Conservation (phyloP, 2,797 vertebrate species). For the Macropus fuliginosus region DNA sequence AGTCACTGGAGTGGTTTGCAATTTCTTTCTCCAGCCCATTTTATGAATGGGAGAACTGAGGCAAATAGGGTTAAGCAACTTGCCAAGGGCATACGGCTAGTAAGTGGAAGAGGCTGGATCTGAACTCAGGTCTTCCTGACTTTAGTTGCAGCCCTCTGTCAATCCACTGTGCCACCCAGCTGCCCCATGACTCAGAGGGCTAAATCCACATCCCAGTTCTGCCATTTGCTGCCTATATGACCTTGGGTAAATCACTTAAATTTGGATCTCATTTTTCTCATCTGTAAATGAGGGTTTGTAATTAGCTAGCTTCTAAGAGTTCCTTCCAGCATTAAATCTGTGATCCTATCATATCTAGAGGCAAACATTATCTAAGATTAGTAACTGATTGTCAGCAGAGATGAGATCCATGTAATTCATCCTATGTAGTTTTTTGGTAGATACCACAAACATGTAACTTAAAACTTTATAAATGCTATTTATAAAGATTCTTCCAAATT, state of each 20-base stretch:
- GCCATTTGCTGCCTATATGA: neutral
- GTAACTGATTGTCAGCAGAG: neutral
- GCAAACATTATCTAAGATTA: neutral
- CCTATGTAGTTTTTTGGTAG: neutral
- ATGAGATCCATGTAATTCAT: neutral
- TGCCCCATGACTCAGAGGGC: neutral
- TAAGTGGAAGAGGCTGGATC: neutral
- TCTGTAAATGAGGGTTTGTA: neutral
- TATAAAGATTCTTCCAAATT: neutral
- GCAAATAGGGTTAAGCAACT: neutral
- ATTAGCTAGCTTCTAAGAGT: neutral
- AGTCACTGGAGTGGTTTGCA: neutral
- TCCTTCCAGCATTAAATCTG: neutral
- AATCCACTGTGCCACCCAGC: neutral
- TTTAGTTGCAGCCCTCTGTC: neutral
- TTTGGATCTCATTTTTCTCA: neutral
- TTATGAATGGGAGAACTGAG: neutral
- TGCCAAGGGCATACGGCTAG: neutral
- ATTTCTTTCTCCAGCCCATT: neutral
- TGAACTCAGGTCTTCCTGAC: neutral
- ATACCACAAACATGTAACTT: neutral
- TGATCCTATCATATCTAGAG: neutral
- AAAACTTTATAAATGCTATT: neutral
- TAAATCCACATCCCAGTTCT: neutral
- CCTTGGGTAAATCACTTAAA: neutral